Evolutionary conservation across 1,140 invertebrate genomes (phyloP), one percentile per base, ranked within the genome.

Genomic region (Anastrepha obliqua): DNA sequence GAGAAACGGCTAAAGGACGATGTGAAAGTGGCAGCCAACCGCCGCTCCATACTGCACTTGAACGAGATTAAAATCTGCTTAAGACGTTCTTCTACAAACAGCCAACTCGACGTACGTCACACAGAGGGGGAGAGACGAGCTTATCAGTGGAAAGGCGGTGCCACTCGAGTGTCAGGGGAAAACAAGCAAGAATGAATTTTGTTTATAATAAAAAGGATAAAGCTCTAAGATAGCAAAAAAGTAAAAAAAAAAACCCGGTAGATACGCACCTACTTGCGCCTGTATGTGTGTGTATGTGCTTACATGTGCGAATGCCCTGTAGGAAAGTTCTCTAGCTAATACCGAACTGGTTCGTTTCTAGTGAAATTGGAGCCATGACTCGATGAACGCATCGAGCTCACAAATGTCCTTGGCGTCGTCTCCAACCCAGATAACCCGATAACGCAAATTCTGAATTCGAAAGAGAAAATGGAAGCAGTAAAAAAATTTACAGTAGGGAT

Each of bases 11-110:
- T 17, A 62, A 44, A 86, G 51, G 58, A 65, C 15, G 20, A 5
- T n/a, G 6, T 44, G 58, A 2, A 86, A 86, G 85, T 62, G 20
- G 85, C 58, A 86, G 29, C n/a, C 58, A 59, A 29, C 51, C 39
- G 55, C 2, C 42, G 44, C 39, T 47, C 67, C 39, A 44, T 15
- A 47, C 42, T n/a, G 81, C 81, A 11, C 13, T 59, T 15, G 17
- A 85, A 42, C 89, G 74, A 90, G 89, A 90, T 90, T 90, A 89
- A 89, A 90, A 90, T 90, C 90, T 90, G 74, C 89, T 89, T 55
- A 90, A 89, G 89, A 90, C 89, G 88, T 89, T 90, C 88, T 89
- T 55, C 11, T 55, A 2, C 88, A 90, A 90, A 90, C 88, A 90
- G 51, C 74, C 74, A 81, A 51, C 44, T 47, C n/a, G 47, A 51